Conservation (phyloP, 2,113 vertebrate genomes). For the Leucopternis melanops region DNA sequence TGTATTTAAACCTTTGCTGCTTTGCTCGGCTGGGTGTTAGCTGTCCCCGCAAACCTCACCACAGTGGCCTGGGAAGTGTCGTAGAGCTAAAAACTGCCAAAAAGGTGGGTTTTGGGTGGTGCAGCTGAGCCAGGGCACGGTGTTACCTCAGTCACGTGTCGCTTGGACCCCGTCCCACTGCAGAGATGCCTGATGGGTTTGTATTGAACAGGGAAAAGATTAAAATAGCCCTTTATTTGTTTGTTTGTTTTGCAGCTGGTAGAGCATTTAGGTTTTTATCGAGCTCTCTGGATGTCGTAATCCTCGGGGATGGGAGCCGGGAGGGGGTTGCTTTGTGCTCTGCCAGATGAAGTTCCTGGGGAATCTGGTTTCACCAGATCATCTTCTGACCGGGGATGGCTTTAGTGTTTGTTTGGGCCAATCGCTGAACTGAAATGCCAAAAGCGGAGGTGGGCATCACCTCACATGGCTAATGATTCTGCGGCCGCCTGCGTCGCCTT, state of each 20-base stretch:
- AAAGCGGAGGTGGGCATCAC: neutral
- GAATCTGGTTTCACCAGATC: neutral
- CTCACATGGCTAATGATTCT: neutral
- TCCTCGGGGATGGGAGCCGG: neutral
- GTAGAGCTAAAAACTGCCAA: neutral
- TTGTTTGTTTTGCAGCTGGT: no score
- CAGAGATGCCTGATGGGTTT: neutral
- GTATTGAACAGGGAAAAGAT: neutral
- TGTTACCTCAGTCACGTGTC: neutral
- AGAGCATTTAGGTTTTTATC: neutral
- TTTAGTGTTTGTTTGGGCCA: accelerated
- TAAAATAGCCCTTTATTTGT: no score
- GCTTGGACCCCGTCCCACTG: neutral
- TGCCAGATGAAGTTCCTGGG: neutral
- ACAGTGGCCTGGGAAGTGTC: neutral
- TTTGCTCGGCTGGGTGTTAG: accelerated
- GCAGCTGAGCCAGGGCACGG: neutral
- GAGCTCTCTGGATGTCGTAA: neutral
- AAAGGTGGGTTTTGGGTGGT: neutral
- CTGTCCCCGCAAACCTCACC: neutral
- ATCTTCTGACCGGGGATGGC: accelerated
- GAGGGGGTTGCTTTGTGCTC: neutral
- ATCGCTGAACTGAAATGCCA: neutral
- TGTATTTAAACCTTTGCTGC: accelerated
- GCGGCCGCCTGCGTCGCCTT: neutral